A percentile compares a stretch with the other conserved stretches of the same genome.
phyloP scores from a whole-genome alignment of 2,797 vertebrate genomes.

The Enteromius radiatus region DNA sequence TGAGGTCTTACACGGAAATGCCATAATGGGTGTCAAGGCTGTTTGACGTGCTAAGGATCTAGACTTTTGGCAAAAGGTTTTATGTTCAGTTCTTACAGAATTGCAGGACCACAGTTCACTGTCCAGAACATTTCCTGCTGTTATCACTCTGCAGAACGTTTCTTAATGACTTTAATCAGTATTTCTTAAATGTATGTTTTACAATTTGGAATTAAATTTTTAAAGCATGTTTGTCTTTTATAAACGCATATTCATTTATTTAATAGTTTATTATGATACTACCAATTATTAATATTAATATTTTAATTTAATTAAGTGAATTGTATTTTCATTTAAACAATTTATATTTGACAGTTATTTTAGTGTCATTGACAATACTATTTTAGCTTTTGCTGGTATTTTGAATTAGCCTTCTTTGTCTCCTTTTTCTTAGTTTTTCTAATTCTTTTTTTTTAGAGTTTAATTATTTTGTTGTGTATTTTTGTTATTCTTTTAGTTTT shows the following conservation, averaged over 20 bases:
- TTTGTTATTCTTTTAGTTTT: neutral
- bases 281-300: neutral
- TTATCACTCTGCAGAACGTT: neutral
- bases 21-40: neutral
- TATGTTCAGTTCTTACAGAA: neutral
- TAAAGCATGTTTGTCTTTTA: neutral
- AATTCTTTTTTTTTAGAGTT: neutral
- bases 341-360: neutral
- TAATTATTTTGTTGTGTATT: neutral
- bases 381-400: neutral
- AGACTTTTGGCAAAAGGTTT: neutral
- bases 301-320: neutral
- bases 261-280: neutral
- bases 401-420: neutral
- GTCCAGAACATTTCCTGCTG: neutral
- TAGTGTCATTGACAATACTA: neutral
- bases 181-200: neutral
- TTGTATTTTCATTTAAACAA: neutral
- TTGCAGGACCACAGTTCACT: neutral
- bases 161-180: neutral
- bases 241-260: neutral
- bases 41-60: neutral
- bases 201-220: neutral
- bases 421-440: neutral
- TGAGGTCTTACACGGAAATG: slow-evolving; percentile 1